Base-by-base conservation (phyloP, 92 coral and sea anemone species). In the Epizoanthus ramosus region DNA sequence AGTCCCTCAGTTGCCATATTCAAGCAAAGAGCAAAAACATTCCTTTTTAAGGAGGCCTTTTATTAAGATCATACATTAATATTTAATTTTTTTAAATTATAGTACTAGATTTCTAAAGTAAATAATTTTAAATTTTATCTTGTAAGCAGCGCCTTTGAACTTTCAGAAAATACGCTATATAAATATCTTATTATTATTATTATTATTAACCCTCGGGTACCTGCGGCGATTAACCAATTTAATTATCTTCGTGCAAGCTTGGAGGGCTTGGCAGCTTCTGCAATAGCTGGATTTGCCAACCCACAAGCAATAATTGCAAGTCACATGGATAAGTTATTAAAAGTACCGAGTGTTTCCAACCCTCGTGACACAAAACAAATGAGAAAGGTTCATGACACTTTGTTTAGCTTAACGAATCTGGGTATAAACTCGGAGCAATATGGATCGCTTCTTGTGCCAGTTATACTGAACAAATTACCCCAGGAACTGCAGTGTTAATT, bases 401-500 rank as follows among this genome's bases (percentile, higher is more conserved):
- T 39, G 43, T 65, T 80, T 0, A 75, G 84, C 37, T 71, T 87
- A 57, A 47, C 75, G 13, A 63, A 24, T 12, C 54, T 87, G 17
- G 85, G 82, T 12, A 83, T 87, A 8, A 75, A 67, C 10, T 71
- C 87, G 6, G 90, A 87, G 67, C 83, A 75, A 16, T 83, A 73
- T 65, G 90, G 90, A 35, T 53, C 77, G 5, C 52, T 86, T 41
- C 71, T 83, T 50, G 79, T 50, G 41, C 88, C 84, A 0, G 66
- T 83, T 23, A 69, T 88, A 58, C 63, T 84, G 12, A 74, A 73
- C 25, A 88, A 88, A 71, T 63, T 83, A 9, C 90, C 90, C 19
- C 59, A 74, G 43, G 90, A 87, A n/a, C 54, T 87, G 28, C 82
- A 53, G 17, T 7, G n/a, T n/a, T n/a, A n/a, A n/a, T n/a, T n/a